Conservation (phyloP, 2,113 vertebrate genomes). For the Ceyx cyanopectus region DNA sequence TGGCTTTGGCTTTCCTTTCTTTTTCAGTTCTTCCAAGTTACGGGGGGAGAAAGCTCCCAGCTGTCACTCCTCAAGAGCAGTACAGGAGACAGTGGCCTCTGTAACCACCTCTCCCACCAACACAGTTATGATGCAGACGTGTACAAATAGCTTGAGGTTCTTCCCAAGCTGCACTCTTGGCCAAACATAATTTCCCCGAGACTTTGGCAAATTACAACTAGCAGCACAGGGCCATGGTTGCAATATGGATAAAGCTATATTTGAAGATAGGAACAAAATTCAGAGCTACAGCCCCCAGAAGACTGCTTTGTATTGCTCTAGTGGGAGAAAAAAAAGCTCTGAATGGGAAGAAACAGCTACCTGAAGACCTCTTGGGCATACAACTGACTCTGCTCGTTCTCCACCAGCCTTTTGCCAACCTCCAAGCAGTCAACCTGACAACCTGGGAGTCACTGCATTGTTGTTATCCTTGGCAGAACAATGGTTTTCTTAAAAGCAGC, state of each 20-base stretch:
- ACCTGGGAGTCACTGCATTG: background rate
- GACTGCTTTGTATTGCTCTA: background rate
- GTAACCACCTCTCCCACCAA: background rate
- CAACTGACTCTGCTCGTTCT: background rate
- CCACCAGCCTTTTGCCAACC: background rate
- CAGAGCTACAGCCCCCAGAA: background rate
- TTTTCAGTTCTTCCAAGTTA: slow-evolving; percentile 41
- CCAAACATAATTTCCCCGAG: background rate
- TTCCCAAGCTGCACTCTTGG: background rate
- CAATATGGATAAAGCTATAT: background rate
- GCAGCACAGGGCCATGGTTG: background rate
- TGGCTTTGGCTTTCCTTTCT: slow-evolving; percentile 23
- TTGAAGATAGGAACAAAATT: background rate
- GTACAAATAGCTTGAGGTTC: background rate
- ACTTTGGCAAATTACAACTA: background rate
- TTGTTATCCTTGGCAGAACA: background rate
- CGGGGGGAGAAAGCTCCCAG: slow-evolving; percentile 48
- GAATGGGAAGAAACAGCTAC: background rate
- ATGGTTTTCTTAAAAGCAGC: background rate
- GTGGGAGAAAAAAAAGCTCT: background rate
- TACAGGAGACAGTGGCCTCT: background rate
- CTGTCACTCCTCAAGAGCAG: background rate
- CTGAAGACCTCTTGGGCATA: background rate
- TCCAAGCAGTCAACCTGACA: background rate
- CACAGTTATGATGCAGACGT: background rate